Evolutionary conservation across 2,888 invertebrate genomes (phyloP).

Genomic region (Cataglyphis altisquamis): DNA sequence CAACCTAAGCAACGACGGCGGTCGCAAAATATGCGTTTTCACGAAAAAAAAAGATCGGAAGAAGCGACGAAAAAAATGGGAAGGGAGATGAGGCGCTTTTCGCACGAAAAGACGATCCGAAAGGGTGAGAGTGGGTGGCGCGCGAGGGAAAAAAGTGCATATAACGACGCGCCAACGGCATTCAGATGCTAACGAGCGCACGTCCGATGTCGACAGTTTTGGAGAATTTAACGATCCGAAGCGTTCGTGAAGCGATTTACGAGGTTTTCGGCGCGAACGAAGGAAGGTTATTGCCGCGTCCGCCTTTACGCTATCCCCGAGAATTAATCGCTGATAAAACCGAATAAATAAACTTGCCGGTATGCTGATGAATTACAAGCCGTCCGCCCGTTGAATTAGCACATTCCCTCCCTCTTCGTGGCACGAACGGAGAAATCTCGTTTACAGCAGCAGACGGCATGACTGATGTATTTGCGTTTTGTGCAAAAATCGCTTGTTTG

Average conservation of each 20-base stretch:
- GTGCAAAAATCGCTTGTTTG: slow-evolving; percentile 38
- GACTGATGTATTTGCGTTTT: slow-evolving; percentile 26
- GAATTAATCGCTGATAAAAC: slow-evolving; percentile 54
- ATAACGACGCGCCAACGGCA: slow-evolving; percentile 45
- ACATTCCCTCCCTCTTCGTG: neutral
- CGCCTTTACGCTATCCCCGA: slow-evolving; percentile 4
- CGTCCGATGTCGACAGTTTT: slow-evolving; percentile 53
- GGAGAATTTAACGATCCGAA: slow-evolving; percentile 56
- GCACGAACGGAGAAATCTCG: neutral
- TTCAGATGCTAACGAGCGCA: slow-evolving; percentile 61
- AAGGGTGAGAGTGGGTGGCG: neutral
- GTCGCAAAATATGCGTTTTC: slow-evolving; percentile 12
- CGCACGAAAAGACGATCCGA: slow-evolving; percentile 12
- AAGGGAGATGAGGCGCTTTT: slow-evolving; percentile 15
- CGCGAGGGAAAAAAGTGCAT: neutral
- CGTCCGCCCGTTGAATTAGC: neutral
- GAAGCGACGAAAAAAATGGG: slow-evolving; percentile 11
- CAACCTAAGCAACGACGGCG: slow-evolving; percentile 6
- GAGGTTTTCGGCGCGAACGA: slow-evolving; percentile 47
- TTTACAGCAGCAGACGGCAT: slow-evolving; percentile 10
- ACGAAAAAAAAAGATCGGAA: slow-evolving; percentile 6
- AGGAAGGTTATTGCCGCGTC: slow-evolving; percentile 33
- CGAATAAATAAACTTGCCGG: slow-evolving; percentile 26
- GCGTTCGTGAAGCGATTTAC: slow-evolving; percentile 57
- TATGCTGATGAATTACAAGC: slow-evolving; percentile 13